Percentiles rank a stretch among this genome's conserved stretches.
Conservation (phyloP, 2,113 vertebrate genomes). For the Gallinago media region DNA sequence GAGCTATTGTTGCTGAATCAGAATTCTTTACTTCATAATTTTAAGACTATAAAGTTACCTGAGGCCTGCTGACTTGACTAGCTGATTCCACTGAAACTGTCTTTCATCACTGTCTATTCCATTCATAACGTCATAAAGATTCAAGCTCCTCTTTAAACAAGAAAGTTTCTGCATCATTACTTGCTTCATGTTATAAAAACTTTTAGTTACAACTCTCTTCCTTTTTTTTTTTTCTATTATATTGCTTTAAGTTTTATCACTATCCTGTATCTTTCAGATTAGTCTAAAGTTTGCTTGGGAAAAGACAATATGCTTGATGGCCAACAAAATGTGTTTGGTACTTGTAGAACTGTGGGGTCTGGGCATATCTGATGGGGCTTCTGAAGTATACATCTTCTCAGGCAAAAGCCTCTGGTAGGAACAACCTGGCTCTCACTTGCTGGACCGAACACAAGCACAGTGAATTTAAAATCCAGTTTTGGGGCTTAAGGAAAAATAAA, state of each 20-base stretch:
- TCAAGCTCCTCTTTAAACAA: background rate
- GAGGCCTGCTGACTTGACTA: background rate
- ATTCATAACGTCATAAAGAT: background rate
- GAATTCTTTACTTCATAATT: background rate
- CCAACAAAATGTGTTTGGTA: background rate
- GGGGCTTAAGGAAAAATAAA: background rate
- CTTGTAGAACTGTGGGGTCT: background rate
- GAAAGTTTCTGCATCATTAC: background rate
- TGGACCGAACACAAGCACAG: background rate
- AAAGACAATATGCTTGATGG: fast-evolving
- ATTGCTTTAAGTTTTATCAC: background rate
- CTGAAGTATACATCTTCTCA: background rate
- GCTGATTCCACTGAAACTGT: background rate
- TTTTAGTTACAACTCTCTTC: background rate
- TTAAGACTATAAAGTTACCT: background rate
- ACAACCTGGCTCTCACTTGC: background rate
- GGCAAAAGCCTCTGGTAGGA: background rate
- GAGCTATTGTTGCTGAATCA: background rate
- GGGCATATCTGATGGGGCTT: background rate
- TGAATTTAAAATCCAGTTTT: background rate
- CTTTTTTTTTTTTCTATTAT: background rate
- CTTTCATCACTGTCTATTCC: background rate
- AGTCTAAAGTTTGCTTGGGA: background rate
- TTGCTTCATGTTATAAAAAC: background rate
- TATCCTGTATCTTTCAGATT: background rate